phyloP scores from a whole-genome alignment of 2,113 vertebrate genomes.

The Saiga tatarica region DNA sequence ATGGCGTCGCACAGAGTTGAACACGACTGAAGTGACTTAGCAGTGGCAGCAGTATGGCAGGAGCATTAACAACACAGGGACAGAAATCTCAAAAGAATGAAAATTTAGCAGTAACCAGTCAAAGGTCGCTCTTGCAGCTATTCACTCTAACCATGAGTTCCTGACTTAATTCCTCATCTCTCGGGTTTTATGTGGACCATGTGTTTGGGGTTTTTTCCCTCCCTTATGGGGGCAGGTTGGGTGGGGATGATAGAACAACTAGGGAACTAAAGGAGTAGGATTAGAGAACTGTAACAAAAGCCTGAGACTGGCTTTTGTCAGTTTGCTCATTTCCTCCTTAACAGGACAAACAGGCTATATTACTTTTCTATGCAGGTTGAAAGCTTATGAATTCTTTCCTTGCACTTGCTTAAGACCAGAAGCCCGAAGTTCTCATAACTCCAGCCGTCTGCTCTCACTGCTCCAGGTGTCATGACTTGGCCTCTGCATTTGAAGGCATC shows the following conservation, averaged over 20 bases:
- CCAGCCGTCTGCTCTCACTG: rapidly evolving
- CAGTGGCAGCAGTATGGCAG: no score
- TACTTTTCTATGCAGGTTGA: not conserved
- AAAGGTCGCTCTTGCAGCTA: not conserved
- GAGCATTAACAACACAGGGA: not conserved
- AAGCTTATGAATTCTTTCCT: not conserved
- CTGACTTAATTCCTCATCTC: not conserved
- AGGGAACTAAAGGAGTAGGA: not conserved
- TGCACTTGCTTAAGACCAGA: not conserved
- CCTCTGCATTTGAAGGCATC: not conserved
- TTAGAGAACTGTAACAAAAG: not conserved
- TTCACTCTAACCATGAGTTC: not conserved
- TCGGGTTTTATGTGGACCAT: not conserved
- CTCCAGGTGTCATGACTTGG: no score
- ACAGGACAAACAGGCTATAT: not conserved
- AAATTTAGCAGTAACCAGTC: not conserved
- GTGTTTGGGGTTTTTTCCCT: not conserved
- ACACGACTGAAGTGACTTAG: no score
- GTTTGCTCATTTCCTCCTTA: not conserved
- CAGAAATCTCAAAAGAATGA: not conserved
- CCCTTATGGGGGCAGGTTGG: not conserved
- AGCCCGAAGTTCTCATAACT: not conserved
- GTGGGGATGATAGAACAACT: not conserved
- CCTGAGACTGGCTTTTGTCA: not conserved
- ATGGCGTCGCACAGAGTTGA: no score